Conservation (phyloP, 2,888 invertebrate species). For the Tinea pellionella region DNA sequence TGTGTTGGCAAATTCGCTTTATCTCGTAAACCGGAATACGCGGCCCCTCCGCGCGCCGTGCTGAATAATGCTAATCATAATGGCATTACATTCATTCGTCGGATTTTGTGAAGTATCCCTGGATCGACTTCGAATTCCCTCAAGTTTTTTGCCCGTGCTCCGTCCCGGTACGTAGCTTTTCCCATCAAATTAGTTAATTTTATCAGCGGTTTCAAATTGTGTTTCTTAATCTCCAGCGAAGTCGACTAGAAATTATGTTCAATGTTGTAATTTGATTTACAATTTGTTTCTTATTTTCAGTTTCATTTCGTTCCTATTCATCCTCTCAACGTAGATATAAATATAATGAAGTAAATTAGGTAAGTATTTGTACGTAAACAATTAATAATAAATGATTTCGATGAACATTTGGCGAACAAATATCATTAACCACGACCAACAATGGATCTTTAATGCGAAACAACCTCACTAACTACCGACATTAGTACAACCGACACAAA, state of each 20-base stretch:
- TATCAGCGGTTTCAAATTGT: constrained; percentile 32
- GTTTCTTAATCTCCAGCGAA: constrained; percentile 26
- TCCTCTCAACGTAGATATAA: neutral
- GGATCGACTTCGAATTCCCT: constrained; percentile 42
- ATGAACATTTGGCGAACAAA: constrained; percentile 43
- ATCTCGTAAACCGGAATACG: constrained; percentile 62
- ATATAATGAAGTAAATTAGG: neutral
- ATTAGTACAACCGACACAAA: constrained; percentile 63
- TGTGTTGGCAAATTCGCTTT: constrained; percentile 58
- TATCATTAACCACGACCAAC: constrained; percentile 26
- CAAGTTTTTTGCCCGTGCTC: constrained; percentile 38
- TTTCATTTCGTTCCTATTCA: neutral
- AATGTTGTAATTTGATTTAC: neutral
- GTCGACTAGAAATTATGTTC: neutral
- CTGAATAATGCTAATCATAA: constrained; percentile 67
- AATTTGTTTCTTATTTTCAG: neutral
- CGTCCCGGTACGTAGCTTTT: constrained; percentile 29
- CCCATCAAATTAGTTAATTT: constrained; percentile 45
- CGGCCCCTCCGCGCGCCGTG: constrained; percentile 49
- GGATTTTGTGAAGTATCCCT: constrained; percentile 60
- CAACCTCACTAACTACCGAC: constrained; percentile 28
- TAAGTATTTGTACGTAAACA: neutral
- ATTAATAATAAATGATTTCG: constrained; percentile 10
- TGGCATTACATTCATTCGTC: constrained; percentile 64
- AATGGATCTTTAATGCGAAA: constrained; percentile 47